Conservation (phyloP, 1,140 invertebrate genomes). For the Drosophila azteca region DNA sequence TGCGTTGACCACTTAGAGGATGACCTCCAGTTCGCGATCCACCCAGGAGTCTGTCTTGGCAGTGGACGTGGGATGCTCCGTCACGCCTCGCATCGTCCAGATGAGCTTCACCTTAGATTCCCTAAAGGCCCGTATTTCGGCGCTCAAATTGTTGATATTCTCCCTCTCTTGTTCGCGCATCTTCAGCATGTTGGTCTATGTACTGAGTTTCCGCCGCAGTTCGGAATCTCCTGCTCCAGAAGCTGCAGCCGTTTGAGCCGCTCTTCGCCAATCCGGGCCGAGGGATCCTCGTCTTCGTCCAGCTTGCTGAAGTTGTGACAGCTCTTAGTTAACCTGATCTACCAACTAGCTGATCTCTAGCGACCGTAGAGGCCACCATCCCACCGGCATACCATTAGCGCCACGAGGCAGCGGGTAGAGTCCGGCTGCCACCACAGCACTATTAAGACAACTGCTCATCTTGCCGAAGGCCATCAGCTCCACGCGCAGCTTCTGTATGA, state of each 20-base stretch:
- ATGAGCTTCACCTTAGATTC: constrained; percentile 92
- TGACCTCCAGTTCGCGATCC: constrained; percentile 90
- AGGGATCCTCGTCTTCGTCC: constrained; percentile 76
- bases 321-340: constrained; percentile 85
- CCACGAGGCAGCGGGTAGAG: constrained; percentile 18
- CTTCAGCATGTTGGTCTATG: constrained; percentile 91
- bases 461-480: constrained; percentile 85
- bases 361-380: not conserved
- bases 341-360: constrained; percentile 41
- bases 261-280: constrained; percentile 88
- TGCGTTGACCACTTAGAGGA: constrained; percentile 89
- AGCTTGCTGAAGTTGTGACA: constrained; percentile 86
- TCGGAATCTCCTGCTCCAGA: constrained; percentile 90
- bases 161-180: constrained; percentile 92
- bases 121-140: constrained; percentile 92
- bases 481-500: constrained; percentile 87
- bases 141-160: constrained; percentile 90
- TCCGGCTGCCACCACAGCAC: constrained; percentile 43
- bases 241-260: constrained; percentile 90
- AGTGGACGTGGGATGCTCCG: constrained; percentile 86
- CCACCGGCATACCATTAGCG: not conserved
- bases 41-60: constrained; percentile 73
- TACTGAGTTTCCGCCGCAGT: constrained; percentile 89
- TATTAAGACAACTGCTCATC: constrained; percentile 50
- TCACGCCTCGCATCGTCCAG: constrained; percentile 92